Conservation (phyloP, 2,113 vertebrate genomes). For the Ammodytes dubius region DNA sequence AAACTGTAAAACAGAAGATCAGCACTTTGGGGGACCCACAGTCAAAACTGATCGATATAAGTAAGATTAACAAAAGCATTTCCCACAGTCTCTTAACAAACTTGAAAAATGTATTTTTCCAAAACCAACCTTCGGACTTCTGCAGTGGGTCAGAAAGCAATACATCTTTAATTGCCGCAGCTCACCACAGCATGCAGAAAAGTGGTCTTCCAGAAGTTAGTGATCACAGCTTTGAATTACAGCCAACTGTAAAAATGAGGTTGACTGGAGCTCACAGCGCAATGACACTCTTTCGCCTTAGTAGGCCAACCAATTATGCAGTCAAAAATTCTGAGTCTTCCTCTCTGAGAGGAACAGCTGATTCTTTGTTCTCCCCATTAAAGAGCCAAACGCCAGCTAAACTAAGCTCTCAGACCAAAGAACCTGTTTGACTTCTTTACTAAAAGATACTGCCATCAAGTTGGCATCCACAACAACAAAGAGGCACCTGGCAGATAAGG, state of each 20-base stretch:
- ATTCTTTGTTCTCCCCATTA: conserved; percentile 43
- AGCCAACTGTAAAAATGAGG: conserved; percentile 31
- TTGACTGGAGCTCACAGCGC: conserved; percentile 21
- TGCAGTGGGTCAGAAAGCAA: conserved; percentile 25
- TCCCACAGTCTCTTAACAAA: conserved; percentile 28
- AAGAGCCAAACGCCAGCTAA: conserved; percentile 14
- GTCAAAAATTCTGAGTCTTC: conserved; percentile 19
- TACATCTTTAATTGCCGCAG: not conserved
- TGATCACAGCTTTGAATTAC: conserved; percentile 37
- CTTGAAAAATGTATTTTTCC: conserved; percentile 22
- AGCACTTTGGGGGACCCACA: conserved; percentile 1
- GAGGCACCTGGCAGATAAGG: conserved; percentile 17
- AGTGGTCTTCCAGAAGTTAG: conserved; percentile 11
- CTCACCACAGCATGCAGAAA: conserved; percentile 16
- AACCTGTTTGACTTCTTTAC: conserved; percentile 17
- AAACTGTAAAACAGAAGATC: conserved; percentile 5
- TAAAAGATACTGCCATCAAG: conserved; percentile 18
- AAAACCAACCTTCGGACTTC: conserved; percentile 27
- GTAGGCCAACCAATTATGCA: conserved; percentile 13
- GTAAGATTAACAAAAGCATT: conserved; percentile 32
- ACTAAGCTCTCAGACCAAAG: not conserved
- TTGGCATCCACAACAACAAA: conserved; percentile 26
- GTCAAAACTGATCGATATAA: conserved; percentile 33
- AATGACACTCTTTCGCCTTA: conserved; percentile 3
- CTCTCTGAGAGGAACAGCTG: conserved; percentile 14